These are phyloP conservation scores for Mionectes olivaceus DNA, from an alignment of 2,797 vertebrate species.

Conservation along the genomic window DNA sequence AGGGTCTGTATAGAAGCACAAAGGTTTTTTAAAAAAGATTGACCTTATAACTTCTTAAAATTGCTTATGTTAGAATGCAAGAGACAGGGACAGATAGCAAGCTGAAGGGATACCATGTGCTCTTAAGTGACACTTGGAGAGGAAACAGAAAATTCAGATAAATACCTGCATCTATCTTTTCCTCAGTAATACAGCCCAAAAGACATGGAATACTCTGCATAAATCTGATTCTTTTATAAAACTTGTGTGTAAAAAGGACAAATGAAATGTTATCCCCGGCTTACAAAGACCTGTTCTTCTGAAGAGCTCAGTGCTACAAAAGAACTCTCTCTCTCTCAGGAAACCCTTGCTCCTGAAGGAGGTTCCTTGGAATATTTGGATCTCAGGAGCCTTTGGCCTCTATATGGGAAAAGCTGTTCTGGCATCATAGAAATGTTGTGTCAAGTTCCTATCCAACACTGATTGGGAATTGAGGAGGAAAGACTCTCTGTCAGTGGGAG, in stretches of 20 bases:
- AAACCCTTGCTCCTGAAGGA: background rate
- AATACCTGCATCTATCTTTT: background rate
- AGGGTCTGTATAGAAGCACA: background rate
- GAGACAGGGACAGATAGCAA: background rate
- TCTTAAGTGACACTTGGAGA: background rate
- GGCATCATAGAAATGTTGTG: background rate
- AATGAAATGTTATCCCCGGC: background rate
- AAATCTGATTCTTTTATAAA: background rate
- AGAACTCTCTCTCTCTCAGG: background rate
- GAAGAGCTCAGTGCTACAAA: background rate
- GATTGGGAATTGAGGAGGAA: conserved; percentile 3
- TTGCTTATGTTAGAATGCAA: background rate
- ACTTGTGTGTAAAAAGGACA: background rate
- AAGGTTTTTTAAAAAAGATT: background rate
- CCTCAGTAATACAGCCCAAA: background rate
- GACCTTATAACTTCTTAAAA: background rate
- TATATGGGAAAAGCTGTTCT: background rate
- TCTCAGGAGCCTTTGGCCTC: background rate
- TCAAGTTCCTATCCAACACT: background rate
- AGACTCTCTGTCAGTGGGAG: background rate
- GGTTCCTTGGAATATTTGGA: background rate
- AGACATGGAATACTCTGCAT: background rate
- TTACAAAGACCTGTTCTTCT: background rate
- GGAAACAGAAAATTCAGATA: background rate
- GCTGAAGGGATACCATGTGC: background rate